Evolutionary conservation across 2,888 invertebrate genomes (phyloP).

Genomic region (Zhuqinia jingwanae): DNA sequence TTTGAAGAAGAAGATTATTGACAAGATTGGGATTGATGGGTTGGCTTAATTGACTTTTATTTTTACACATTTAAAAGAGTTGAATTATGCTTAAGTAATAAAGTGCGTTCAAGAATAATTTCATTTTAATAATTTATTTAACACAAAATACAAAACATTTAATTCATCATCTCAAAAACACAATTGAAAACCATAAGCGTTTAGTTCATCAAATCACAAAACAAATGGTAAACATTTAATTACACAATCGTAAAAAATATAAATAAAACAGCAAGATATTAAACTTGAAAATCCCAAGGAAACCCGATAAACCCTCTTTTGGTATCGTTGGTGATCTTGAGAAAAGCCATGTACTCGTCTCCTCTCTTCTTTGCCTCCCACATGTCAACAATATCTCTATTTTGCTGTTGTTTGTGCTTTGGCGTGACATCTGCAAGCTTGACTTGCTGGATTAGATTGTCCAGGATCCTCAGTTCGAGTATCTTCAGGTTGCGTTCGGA

Average conservation of each 20-base stretch:
- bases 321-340: background rate
- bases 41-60: conserved; percentile 2
- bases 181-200: too few relatives aligned
- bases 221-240: too few relatives aligned
- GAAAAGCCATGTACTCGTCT: background rate
- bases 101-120: too few relatives aligned
- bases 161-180: too few relatives aligned
- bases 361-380: background rate
- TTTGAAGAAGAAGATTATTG: conserved; percentile 47
- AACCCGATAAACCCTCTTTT: conserved; percentile 2
- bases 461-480: background rate
- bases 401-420: background rate
- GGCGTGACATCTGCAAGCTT: background rate
- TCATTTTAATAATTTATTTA: too few relatives aligned
- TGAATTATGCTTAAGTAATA: too few relatives aligned
- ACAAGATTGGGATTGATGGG: conserved; percentile 34
- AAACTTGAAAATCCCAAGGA: conserved; percentile 8
- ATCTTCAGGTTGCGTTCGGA: background rate
- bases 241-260: too few relatives aligned
- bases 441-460: background rate
- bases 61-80: too few relatives aligned
- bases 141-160: too few relatives aligned
- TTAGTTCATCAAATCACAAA: too few relatives aligned
- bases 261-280: background rate
- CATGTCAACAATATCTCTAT: background rate